These are phyloP conservation scores for Macaria notata DNA, from an alignment of 2,888 invertebrate species.

Conservation along the genomic window DNA sequence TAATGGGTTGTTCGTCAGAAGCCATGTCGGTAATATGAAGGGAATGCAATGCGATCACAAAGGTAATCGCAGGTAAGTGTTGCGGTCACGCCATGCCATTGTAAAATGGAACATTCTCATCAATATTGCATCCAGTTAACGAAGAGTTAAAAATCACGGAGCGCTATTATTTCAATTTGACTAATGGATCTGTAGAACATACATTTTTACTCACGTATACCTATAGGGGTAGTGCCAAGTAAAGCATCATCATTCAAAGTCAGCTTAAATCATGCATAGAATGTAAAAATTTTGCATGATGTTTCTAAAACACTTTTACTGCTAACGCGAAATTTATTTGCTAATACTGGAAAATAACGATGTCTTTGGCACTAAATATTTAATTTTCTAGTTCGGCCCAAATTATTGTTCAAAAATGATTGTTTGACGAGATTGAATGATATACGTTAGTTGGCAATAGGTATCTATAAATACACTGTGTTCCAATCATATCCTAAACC, in stretches of 20 bases:
- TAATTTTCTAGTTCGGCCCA: too few relatives aligned
- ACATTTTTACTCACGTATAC: too few relatives aligned
- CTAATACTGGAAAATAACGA: neutral
- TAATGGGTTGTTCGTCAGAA: slow-evolving; percentile 19
- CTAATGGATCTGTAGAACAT: too few relatives aligned
- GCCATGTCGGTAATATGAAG: slow-evolving; percentile 16
- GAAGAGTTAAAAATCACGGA: neutral
- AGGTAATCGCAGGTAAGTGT: neutral
- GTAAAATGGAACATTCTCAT: neutral
- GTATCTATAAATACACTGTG: neutral
- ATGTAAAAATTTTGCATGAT: too few relatives aligned
- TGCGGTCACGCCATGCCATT: neutral
- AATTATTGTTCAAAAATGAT: too few relatives aligned
- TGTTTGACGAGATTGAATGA: too few relatives aligned
- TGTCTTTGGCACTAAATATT: too few relatives aligned
- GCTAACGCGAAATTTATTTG: neutral
- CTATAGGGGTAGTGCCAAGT: too few relatives aligned
- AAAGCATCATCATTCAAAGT: too few relatives aligned
- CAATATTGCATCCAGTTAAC: neutral
- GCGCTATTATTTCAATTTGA: neutral
- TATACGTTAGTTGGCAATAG: too few relatives aligned
- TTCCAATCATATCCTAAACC: neutral
- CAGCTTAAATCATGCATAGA: too few relatives aligned
- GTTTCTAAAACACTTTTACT: too few relatives aligned
- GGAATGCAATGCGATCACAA: slow-evolving; percentile 1